phyloP scores from a whole-genome alignment of 2,888 invertebrate genomes.

The Alloplasta piceator region DNA sequence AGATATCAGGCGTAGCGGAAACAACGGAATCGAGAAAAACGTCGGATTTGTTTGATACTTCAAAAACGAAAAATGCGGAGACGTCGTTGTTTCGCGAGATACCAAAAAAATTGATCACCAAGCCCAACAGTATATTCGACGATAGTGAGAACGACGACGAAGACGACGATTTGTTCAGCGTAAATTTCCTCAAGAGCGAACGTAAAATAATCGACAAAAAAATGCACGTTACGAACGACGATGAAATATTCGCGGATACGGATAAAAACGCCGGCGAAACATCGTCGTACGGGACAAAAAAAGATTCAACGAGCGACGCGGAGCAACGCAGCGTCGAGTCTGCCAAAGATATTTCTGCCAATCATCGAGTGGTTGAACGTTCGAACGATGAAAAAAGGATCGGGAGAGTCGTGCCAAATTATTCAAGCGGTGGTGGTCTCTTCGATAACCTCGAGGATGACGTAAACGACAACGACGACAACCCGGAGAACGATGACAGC shows the following conservation, averaged over 20 bases:
- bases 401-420: conserved; percentile 54
- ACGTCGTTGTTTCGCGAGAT: background rate
- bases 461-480: conserved; percentile 67
- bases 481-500: conserved; percentile 71
- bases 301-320: conserved; percentile 60
- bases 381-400: conserved; percentile 24
- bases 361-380: conserved; percentile 42
- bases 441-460: conserved; percentile 71
- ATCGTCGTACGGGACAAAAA: conserved; percentile 64
- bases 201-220: conserved; percentile 29
- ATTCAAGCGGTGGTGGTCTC: conserved; percentile 58
- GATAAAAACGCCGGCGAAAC: conserved; percentile 41
- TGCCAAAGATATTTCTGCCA: conserved; percentile 51
- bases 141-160: conserved; percentile 73
- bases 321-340: conserved; percentile 11
- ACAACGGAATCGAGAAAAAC: background rate
- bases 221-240: conserved; percentile 54
- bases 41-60: conserved; percentile 9
- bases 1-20: too few species aligned
- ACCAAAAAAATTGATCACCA: conserved; percentile 42
- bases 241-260: conserved; percentile 59
- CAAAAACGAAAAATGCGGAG: background rate
- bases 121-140: conserved; percentile 73
- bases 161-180: conserved; percentile 71
- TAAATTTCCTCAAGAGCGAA: conserved; percentile 58